Base-by-base conservation (phyloP, 2,113 vertebrate species). In the Colaptes auratus region DNA sequence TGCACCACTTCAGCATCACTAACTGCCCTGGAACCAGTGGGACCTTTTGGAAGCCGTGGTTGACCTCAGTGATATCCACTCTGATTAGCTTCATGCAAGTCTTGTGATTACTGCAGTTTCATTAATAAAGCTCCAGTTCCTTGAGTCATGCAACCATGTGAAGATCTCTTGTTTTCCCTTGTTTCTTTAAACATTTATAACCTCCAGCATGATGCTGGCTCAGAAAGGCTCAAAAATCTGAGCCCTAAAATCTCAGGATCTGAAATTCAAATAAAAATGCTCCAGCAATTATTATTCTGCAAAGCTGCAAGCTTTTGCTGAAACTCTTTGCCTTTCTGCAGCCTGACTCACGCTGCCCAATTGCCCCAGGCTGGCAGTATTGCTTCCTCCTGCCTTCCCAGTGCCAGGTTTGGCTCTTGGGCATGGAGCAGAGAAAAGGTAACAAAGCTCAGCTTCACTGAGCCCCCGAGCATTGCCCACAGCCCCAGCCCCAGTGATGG, bases 1-100 rank as follows among this genome's bases (percentile, higher is more conserved):
- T 39, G 72, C 82, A 64, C 52, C 52, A 11, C 92, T 91, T 89
- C 66, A 31, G 63, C 85, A 52, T 66, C 20, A 0, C 69, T 60
- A 64, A 70, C 90, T 93, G 81, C 82, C 44, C 78, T 91, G 92
- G 85, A 95, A 83, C 76, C 61, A 81, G 66, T 9, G 73, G 83
- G 56, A 75, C 73, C 53, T 77, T 82, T 76, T 44, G 92, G 92
- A 94, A 92, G 56, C 73, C n/a, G 85, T 67, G 86, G 79, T 67
- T 94, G 86, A 87, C 78, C 93, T 90, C 88, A 93, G 65, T 3
- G 7, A 33, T 71, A 69, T 8, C 36, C 76, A 56, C 42, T 77
- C 67, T 2, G 48, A 83, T 90, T 66, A 91, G 42, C 17, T 86
- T 86, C 83, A 88, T 91, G 82, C 60, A 75, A 94, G 67, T 55